Conservation (phyloP, 2,888 invertebrate genomes). For the Mythimna vitellina region DNA sequence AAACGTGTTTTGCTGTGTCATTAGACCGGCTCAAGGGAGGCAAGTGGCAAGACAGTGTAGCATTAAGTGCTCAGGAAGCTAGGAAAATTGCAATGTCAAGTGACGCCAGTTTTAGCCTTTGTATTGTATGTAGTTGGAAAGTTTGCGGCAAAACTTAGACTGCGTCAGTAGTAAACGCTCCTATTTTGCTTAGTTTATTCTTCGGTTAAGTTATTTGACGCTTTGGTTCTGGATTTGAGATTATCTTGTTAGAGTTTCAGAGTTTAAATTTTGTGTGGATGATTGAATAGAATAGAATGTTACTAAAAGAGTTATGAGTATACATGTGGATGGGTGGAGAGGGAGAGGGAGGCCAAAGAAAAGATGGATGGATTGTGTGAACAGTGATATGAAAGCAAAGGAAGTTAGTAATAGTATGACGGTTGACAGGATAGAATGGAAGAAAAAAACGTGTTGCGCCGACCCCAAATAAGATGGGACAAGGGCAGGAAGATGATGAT, state of each 20-base stretch:
- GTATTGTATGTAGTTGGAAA: conserved; percentile 62
- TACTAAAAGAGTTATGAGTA: too few relatives aligned
- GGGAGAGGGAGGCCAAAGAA: too few relatives aligned
- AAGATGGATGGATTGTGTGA: too few relatives aligned
- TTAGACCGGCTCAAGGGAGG: conserved; percentile 63
- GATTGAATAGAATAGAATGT: too few relatives aligned
- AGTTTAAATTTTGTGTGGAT: conserved; percentile 20
- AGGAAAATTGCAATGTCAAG: conserved; percentile 76
- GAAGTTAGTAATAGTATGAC: too few relatives aligned
- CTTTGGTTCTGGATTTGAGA: conserved; percentile 34
- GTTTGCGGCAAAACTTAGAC: conserved; percentile 65
- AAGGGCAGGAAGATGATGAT: too few relatives aligned
- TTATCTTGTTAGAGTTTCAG: conserved; percentile 13
- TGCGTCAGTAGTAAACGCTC: conserved; percentile 54
- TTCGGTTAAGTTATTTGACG: conserved; percentile 64
- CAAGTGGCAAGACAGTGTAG: conserved; percentile 64
- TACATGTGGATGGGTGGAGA: too few relatives aligned
- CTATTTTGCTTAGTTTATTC: conserved; percentile 65
- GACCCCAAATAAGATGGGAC: too few relatives aligned
- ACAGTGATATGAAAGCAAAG: too few relatives aligned
- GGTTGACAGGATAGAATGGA: too few relatives aligned
- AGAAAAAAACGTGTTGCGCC: too few relatives aligned
- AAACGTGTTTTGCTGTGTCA: conserved; percentile 70
- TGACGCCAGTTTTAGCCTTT: conserved; percentile 66
- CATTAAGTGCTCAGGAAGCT: conserved; percentile 69